phyloP scores from a whole-genome alignment of 2,888 invertebrate species.

The Limnephilus marmoratus region DNA sequence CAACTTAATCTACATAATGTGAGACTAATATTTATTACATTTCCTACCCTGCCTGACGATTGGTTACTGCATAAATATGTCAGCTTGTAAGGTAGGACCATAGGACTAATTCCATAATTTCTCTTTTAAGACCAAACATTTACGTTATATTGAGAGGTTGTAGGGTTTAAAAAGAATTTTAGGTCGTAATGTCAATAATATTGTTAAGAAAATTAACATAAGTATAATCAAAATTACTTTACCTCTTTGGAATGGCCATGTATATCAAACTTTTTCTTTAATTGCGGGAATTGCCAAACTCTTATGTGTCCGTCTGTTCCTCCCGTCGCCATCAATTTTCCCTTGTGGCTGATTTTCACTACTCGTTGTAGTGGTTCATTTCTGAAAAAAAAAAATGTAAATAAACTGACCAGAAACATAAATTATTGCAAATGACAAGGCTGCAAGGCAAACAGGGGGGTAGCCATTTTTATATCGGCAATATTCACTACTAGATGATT shows the following conservation, averaged over 20 bases:
- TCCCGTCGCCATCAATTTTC: conserved; percentile 91
- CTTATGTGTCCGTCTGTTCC: conserved; percentile 93
- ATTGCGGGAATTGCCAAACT: conserved; percentile 92
- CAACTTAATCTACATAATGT: too few species aligned
- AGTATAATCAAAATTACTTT: conserved; percentile 9
- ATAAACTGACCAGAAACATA: neutral
- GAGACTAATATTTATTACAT: too few species aligned
- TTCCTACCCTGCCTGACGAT: neutral
- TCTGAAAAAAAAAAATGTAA: conserved; percentile 67
- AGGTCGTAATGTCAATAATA: neutral
- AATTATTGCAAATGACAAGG: neutral
- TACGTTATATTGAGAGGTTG: neutral
- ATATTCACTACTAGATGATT: neutral
- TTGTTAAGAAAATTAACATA: neutral
- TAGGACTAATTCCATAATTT: neutral
- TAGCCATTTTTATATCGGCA: neutral
- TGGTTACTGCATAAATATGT: too few species aligned
- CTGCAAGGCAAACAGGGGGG: neutral
- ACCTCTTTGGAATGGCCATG: conserved; percentile 91
- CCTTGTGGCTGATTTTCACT: conserved; percentile 86
- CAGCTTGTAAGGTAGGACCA: neutral
- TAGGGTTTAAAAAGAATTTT: neutral
- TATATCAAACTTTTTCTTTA: conserved; percentile 83
- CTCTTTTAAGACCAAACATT: neutral
- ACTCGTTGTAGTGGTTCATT: conserved; percentile 92